A percentile compares a stretch with the other conserved stretches of the same genome.
These are phyloP conservation scores for Euzophera pinguis DNA, from an alignment of 2,888 invertebrate genomes.

Conservation along the genomic window DNA sequence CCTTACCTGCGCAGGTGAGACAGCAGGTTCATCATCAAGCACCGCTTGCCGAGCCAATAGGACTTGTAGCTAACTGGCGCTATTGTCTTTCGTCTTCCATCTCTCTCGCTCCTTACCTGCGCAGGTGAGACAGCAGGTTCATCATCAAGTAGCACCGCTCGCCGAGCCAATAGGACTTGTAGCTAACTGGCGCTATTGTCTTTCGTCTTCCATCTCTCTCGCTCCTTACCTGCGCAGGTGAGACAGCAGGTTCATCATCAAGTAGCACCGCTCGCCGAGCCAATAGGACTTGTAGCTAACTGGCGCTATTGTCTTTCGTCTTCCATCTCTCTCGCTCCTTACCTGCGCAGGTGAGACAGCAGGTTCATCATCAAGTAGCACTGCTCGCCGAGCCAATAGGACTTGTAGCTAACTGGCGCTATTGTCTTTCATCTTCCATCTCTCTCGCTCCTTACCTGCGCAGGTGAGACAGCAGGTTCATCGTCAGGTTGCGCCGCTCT, in stretches of 20 bases:
- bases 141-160: conserved; percentile 64
- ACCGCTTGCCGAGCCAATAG: conserved; percentile 32
- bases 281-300: conserved; percentile 91
- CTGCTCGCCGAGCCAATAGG: conserved; percentile 81
- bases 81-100: not conserved
- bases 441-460: conserved; percentile 36
- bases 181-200: conserved; percentile 82
- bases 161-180: conserved; percentile 83
- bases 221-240: conserved; percentile 46
- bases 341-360: conserved; percentile 54
- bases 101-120: conserved; percentile 34
- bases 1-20: conserved; percentile 50
- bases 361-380: conserved; percentile 64
- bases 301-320: conserved; percentile 37
- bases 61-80: not conserved
- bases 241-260: conserved; percentile 48
- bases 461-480: conserved; percentile 49
- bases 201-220: too few species aligned
- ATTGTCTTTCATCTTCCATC: not conserved
- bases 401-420: conserved; percentile 92
- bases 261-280: conserved; percentile 72
- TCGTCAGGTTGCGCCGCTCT: conserved; percentile 69
- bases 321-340: too few species aligned
- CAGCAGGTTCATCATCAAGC: conserved; percentile 56
- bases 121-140: conserved; percentile 51